Base-by-base conservation (phyloP, 2,797 vertebrate species). In the Numenius phaeopus region DNA sequence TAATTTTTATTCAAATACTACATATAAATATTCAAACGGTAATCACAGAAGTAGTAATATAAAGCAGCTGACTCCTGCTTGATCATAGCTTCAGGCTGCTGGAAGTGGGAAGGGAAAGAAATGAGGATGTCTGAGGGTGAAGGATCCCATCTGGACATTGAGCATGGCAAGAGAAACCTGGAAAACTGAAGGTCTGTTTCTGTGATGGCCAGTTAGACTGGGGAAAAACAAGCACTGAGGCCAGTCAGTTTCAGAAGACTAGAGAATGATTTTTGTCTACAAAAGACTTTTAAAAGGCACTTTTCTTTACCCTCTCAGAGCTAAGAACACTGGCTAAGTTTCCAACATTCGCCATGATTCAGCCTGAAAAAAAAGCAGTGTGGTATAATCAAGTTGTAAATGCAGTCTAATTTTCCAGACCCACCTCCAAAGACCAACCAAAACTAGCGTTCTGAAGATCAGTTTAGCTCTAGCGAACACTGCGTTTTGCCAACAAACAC, bases 401-500 rank as follows among this genome's bases (percentile, higher is more conserved):
- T 7, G 24, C 54, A 86, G 24, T 13, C 61, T 88, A 20, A 69
- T 72, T 91, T 92, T 91, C 84, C 49, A 90, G 50, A 69, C 17
- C 34, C 20, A 62, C 17, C 22, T 81, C 69, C 61, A 81, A 94
- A 59, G 14, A 75, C 16, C 50, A 83, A 86, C 76, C 87, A 91
- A 69, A 97, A 91, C 88, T 69, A 91, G 17, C 7, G 24, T 81
- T 88, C 62, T 79, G 61, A 93, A 92, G 58, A 81, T 26, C 14
- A 21, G 7, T 54, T 92, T 34, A 85, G 65, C 61, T 66, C 79
- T 6, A 57, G 23, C 37, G 57, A 54, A 21, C 24, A 11, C 5
- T 27, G 64, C 11, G 39, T 81, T 72, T 64, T 83, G 40, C 49
- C 61, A 83, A 34, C 46, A 42, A 2, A 55, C 7, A 47, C 52